Evolutionary conservation across 1,140 invertebrate species (phyloP), one percentile per base, ranked within the genome.

Genomic region (Spodoptera frugiperda): DNA sequence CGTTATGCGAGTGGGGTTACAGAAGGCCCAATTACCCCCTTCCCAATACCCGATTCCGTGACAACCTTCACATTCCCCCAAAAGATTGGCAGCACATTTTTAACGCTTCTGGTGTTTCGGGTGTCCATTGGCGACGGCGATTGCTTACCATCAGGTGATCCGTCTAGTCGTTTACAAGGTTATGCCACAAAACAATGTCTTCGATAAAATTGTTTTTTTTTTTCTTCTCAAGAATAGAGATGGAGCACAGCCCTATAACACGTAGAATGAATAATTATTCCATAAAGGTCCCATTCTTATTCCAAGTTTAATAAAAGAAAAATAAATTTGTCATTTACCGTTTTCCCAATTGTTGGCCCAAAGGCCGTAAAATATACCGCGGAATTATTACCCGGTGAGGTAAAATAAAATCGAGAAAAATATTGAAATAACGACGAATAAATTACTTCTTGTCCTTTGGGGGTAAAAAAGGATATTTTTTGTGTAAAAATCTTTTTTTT

Each of bases 321-420:
- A 61, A 61, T 61, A 61, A 55, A 55, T 21, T 61, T 61, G n/a
- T 44, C 53, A 59, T 14, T 59, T 30, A 39, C 30, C 33, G 33
- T 6, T 33, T 44, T 44, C 30, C n/a, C 30, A 17, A 17, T 39
- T 39, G 9, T 1, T 17, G 9, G 8, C 2, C n/a, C 57, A 61
- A 15, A 61, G 57, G 57, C 9, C 30, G 39, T 61, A 61, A 61
- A 44, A 61, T 39, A 61, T 4, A 9, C n/a, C 6, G n/a, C 30
- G 8, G 39, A 39, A 39, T 39, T 61, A 61, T 61, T 39, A 30
- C 57, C 11, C n/a, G n/a, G 2, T 0, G 33, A 61, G n/a, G 30
- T 44, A 61, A 61, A 39, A 55, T 55, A 55, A 61, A 61, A 39
- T 61, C 39, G 11, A 14, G 9, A 44, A 17, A 61, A 61, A 39